A percentile compares a stretch with the other conserved stretches of the same genome.
Evolutionary conservation across 2,797 vertebrate species (phyloP).

Genomic region (Synaphobranchus kaupii): DNA sequence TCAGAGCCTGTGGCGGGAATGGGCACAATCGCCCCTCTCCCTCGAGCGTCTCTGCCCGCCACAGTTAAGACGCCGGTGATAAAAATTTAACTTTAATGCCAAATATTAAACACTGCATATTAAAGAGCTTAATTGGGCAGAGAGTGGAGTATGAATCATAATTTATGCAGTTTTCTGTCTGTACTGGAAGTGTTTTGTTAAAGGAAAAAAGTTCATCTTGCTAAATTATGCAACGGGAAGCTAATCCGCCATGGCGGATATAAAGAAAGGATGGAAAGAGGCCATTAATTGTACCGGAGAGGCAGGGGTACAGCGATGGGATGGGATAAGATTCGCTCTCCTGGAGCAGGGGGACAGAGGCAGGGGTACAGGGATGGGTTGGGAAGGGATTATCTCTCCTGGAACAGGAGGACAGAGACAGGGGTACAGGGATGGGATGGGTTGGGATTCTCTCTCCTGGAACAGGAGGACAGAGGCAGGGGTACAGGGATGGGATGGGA

Average conservation of each 20-base stretch:
- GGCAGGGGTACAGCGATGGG: background rate
- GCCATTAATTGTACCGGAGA: background rate
- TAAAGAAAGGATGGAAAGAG: background rate
- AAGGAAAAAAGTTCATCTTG: background rate
- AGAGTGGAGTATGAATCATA: background rate
- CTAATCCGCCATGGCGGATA: background rate
- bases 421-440: no score
- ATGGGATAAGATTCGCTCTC: background rate
- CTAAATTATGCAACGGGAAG: background rate
- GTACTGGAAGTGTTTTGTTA: background rate
- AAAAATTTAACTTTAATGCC: no score
- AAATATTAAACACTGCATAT: constrained; percentile 23
- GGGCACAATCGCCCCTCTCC: background rate
- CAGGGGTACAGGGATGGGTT: no score
- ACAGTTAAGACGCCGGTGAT: background rate
- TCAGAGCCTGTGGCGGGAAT: background rate
- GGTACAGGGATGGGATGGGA: no score
- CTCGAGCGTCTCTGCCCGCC: background rate
- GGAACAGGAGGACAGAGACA: no score
- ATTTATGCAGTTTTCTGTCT: constrained; percentile 4
- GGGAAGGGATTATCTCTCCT: no score
- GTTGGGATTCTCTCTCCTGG: no score
- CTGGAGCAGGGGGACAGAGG: background rate
- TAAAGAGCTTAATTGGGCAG: constrained; percentile 12
- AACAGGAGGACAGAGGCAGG: no score